phyloP scores from a whole-genome alignment of 1,140 invertebrate genomes.

The Hormaphis cornu region DNA sequence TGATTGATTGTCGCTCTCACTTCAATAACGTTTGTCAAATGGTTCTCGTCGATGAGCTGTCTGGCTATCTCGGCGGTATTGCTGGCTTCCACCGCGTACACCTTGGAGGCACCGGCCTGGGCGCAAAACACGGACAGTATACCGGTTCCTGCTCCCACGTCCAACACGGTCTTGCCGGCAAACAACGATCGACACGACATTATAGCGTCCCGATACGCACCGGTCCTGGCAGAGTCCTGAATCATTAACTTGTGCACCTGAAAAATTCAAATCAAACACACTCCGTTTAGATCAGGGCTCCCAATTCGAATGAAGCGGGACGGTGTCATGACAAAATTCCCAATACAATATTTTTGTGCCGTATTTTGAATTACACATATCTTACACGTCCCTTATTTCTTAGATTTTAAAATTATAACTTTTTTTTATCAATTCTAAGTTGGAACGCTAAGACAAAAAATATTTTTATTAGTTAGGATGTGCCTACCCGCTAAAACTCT shows the following conservation, averaged over 20 bases:
- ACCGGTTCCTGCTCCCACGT: conserved; percentile 82
- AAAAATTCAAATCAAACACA: not conserved
- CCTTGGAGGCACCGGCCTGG: conserved; percentile 78
- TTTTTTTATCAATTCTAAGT: too few species aligned
- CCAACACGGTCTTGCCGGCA: conserved; percentile 72
- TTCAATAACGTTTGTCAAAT: conserved; percentile 51
- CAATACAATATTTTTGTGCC: too few species aligned
- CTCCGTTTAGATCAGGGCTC: too few species aligned
- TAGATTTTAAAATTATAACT: too few species aligned
- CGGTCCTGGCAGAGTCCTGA: conserved; percentile 76
- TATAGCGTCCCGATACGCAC: conserved; percentile 87
- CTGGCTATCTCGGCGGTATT: conserved; percentile 71
- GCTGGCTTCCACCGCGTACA: conserved; percentile 88
- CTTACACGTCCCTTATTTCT: too few species aligned
- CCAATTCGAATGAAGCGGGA: too few species aligned
- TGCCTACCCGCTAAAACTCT: too few species aligned
- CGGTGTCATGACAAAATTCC: too few species aligned
- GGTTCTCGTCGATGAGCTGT: conserved; percentile 66
- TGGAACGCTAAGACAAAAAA: too few species aligned
- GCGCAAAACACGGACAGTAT: conserved; percentile 94
- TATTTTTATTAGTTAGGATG: too few species aligned
- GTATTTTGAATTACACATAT: too few species aligned
- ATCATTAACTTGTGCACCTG: conserved; percentile 71
- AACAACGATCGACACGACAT: conserved; percentile 64
- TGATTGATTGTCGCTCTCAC: conserved; percentile 42